Base-by-base conservation (phyloP, 2,888 invertebrate genomes). In the Thecocarcelia acutangulata region DNA sequence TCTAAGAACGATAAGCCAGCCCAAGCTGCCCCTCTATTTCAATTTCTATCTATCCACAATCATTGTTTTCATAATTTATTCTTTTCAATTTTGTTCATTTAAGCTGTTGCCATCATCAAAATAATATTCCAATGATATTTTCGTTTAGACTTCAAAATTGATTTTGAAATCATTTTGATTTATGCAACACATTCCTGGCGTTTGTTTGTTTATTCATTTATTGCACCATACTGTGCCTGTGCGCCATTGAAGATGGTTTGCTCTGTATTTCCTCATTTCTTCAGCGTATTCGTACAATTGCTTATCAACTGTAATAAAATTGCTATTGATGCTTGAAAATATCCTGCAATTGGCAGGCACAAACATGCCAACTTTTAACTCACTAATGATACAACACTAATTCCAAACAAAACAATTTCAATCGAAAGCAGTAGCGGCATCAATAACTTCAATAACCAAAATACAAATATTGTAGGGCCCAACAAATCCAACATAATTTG, bases 121-220 rank as follows among this genome's bases (percentile, higher is more conserved):
- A 79, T 70, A 70, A 75, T 66, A 75, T 72, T 80, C 59, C 75
- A 66, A 63, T 64, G 58, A 74, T 64, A 64, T 82, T 82, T 82
- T 82, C 52, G 64, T 69, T 58, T 78, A 74, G 58, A 58, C 42
- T 82, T 54, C 50, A 42, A 77, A 78, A 78, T 82, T 82, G 77
- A 78, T 74, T 82, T 69, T 63, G 11, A 77, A 81, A 69, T 81
- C 69, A 81, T 81, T 81, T 81, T 77, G 77, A 81, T 81, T 81
- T 81, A 81, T 81, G 77, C 73, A 69, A 74, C 44, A 69, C 58
- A 46, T 15, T 63, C 28, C 28, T 8, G 1, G 8, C 46, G 17
- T 46, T 15, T 48, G 17, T 58, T 58, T 15, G 33, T 33, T 70
- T 24, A 42, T 28, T 52, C 37, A 40, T 61, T 52, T 69, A 61